These are phyloP conservation scores for Malacoctenus gilli DNA, from an alignment of 2,797 vertebrate genomes.

Conservation along the genomic window DNA sequence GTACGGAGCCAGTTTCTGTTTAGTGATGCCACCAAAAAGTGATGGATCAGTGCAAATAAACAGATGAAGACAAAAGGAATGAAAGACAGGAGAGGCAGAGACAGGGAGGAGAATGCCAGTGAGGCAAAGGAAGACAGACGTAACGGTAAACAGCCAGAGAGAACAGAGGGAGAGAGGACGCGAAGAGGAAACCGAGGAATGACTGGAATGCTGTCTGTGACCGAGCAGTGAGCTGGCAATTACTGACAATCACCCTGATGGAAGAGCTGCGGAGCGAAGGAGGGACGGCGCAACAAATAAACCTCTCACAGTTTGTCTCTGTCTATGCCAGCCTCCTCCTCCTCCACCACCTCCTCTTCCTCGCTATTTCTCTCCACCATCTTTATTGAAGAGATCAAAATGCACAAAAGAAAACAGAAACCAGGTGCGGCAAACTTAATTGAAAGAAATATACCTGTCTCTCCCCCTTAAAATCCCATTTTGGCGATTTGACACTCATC, in stretches of 20 bases:
- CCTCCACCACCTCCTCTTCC: constrained; percentile 8
- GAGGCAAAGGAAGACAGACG: not conserved
- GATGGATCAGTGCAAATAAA: too few relatives aligned
- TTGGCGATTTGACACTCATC: constrained; percentile 10
- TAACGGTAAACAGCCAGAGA: constrained; percentile 11
- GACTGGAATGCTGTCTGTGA: constrained; percentile 51
- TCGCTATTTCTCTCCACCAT: not conserved
- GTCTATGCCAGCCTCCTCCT: constrained; percentile 27
- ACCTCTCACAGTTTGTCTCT: constrained; percentile 49
- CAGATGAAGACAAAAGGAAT: not conserved
- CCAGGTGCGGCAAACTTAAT: constrained; percentile 6
- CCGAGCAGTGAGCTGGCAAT: constrained; percentile 57
- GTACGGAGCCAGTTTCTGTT: too few relatives aligned
- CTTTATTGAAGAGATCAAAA: constrained; percentile 9
- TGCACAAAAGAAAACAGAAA: constrained; percentile 7
- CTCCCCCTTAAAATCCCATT: not conserved
- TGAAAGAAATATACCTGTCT: constrained; percentile 8
- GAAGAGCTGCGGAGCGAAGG: constrained; percentile 53
- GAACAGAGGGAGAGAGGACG: constrained; percentile 14
- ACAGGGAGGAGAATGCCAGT: too few relatives aligned
- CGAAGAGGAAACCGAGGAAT: constrained; percentile 14
- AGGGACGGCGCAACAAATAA: constrained; percentile 59
- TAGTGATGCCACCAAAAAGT: too few relatives aligned
- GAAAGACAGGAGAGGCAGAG: not conserved
- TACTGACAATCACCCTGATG: constrained; percentile 66